Base-by-base conservation (phyloP, 2,888 invertebrate genomes). In the Syrphus vitripennis region DNA sequence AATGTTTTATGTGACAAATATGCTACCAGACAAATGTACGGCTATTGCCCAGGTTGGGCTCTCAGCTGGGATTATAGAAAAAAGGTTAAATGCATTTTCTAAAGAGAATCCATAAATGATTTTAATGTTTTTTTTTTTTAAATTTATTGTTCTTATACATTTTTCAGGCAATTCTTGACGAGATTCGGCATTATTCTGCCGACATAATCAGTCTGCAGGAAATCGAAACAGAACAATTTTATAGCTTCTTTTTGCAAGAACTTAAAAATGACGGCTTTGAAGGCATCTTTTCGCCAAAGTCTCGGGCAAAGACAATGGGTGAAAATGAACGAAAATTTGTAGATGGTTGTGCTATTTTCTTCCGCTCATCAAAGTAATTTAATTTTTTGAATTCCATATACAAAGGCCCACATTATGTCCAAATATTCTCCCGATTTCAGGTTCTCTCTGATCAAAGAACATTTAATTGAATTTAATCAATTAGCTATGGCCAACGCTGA, bases 1-100 rank as follows among this genome's bases (percentile, higher is more conserved):
- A 99, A 99, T 93, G 98, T 99, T 88, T 94, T 99, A 89, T 99
- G 99, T 94, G 99, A 99, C 94, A 99, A 99, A 93, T 99, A 99
- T 92, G 99, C 99, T 87, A 99, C 99, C 71, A 94, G 98, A 90
- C 98, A 98, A 93, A 98, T 98, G 97, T 99, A 99, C 94, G 98
- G 98, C 89, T 99, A 99, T 93, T 99, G 99, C 93, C 99, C 99
- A 24, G 97, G 97, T 89, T 99, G 99, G 99, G 99, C 99, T 71
- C 95, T 99, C 83, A 97, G 97, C 92, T 99, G 99, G 99, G 98
- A 98, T 91, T 99, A 99, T 94, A 94, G 99, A 89, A 98, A 98
- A 94, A 98, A 98, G 93, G 97, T 89, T 37, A 3, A 29, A 6
- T 24, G n/a, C n/a, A 14, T 21, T 34, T 37, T 9, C 6, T 69